Evolutionary conservation across 2,888 invertebrate species (phyloP).

Genomic region (Acronicta aceris): DNA sequence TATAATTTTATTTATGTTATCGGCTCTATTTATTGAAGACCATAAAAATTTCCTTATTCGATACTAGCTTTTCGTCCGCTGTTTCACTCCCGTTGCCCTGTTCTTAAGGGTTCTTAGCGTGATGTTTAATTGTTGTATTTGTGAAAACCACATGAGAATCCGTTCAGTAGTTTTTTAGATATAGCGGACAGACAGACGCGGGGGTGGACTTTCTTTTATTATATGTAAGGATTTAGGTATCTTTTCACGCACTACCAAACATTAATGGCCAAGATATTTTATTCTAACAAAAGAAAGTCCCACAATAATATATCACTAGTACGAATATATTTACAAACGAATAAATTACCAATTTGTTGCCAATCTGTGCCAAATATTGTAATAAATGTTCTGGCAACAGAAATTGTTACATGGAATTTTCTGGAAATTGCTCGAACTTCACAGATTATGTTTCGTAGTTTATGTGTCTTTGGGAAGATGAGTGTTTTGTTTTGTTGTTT

Average conservation of each 20-base stretch:
- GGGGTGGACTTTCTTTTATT: no score
- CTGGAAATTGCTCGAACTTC: conserved; percentile 3
- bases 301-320: conserved; percentile 25
- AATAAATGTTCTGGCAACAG: conserved; percentile 13
- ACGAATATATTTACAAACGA: background rate
- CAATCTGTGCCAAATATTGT: conserved; percentile 25
- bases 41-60: no score
- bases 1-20: no score
- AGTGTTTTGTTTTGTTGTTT: background rate
- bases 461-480: conserved; percentile 1
- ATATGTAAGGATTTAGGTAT: no score
- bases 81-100: no score
- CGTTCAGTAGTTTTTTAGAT: no score
- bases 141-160: no score
- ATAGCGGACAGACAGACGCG: no score
- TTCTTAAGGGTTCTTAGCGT: no score
- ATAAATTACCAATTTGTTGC: conserved; percentile 22
- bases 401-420: background rate
- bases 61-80: no score
- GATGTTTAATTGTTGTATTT: no score
- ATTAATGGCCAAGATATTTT: conserved; percentile 1
- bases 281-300: conserved; percentile 7
- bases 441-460: conserved; percentile 1
- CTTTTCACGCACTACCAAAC: background rate
- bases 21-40: no score